Evolutionary conservation across 1,140 invertebrate genomes (phyloP).

Genomic region (Stegodyphus dumicola): DNA sequence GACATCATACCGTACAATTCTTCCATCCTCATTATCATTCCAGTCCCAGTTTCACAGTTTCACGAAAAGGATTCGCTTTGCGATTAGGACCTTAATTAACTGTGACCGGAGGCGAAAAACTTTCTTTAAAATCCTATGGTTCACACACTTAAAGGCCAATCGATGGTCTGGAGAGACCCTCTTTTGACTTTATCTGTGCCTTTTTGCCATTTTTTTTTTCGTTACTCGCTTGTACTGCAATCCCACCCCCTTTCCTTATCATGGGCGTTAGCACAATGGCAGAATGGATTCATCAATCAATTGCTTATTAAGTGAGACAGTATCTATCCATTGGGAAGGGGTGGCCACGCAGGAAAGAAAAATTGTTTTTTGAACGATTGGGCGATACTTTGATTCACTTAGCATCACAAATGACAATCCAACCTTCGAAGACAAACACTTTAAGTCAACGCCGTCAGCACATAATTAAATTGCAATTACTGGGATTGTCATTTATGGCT

Average conservation of each 20-base stretch:
- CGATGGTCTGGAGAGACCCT: constrained; percentile 13
- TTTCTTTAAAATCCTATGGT: constrained; percentile 27
- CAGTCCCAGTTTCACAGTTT: background rate
- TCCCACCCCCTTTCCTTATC: constrained; percentile 23
- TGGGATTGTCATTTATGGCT: background rate
- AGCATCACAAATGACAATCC: constrained; percentile 19
- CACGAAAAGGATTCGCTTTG: background rate
- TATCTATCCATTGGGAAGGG: background rate
- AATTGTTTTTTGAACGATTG: constrained; percentile 36
- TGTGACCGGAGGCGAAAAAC: constrained; percentile 35
- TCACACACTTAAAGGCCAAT: constrained; percentile 35
- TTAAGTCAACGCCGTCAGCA: background rate
- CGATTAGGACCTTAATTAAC: constrained; percentile 44
- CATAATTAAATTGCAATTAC: background rate
- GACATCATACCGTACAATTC: no score
- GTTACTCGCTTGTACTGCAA: background rate
- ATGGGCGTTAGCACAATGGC: constrained; percentile 16
- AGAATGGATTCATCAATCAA: constrained; percentile 32
- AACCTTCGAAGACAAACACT: background rate
- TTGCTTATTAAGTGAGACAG: constrained; percentile 26
- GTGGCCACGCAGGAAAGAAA: background rate
- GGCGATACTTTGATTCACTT: constrained; percentile 27
- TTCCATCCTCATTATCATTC: no score
- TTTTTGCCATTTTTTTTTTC: constrained; percentile 18
- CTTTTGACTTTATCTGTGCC: background rate